phyloP scores from a whole-genome alignment of 2,113 vertebrate species.

The Coracopsis vasa region DNA sequence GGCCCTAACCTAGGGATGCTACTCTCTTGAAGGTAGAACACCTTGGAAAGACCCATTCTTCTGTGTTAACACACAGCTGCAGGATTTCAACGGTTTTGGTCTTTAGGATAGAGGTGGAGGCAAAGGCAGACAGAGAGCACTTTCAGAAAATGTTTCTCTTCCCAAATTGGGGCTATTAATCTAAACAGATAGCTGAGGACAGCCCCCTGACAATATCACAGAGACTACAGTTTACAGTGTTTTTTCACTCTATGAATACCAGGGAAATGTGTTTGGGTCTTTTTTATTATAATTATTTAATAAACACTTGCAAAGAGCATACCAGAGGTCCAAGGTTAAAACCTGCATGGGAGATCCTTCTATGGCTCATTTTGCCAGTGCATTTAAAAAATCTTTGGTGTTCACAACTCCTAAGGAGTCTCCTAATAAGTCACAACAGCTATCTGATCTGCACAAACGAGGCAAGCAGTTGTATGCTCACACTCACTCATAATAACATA shows the following conservation, averaged over 20 bases:
- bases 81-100: not conserved
- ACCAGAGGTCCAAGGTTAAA: not conserved
- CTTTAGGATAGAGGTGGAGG: not conserved
- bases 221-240: not conserved
- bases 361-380: not conserved
- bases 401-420: not conserved
- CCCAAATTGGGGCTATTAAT: not conserved
- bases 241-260: not conserved
- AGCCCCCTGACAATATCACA: not conserved
- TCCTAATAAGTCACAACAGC: not conserved
- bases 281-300: not conserved
- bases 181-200: not conserved
- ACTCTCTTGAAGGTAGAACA: fast-evolving
- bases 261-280: not conserved
- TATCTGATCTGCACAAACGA: not conserved
- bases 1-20: not conserved
- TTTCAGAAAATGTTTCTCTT: not conserved
- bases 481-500: fast-evolving
- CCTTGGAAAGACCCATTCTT: not conserved
- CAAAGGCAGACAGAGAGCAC: not conserved
- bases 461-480: not conserved
- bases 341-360: not conserved
- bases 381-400: not conserved
- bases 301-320: not conserved
- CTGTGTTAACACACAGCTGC: not conserved